A percentile compares a stretch with the other conserved stretches of the same genome.
phyloP scores from a whole-genome alignment of 2,888 invertebrate species.

The Cyrtodaria siliqua region DNA sequence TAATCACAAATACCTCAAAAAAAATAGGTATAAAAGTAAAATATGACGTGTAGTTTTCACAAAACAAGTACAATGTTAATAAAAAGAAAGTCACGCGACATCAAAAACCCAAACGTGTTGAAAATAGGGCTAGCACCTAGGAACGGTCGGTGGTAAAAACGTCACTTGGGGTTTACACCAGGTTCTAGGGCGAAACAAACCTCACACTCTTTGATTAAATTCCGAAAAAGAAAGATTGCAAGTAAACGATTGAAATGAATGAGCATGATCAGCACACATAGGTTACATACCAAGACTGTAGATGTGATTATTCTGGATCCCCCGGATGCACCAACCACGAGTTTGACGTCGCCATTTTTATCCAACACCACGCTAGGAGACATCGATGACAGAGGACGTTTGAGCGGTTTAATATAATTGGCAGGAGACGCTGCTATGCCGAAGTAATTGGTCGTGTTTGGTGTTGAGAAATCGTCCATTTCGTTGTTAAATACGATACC shows the following conservation, averaged over 20 bases:
- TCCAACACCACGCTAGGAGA: slow-evolving; percentile 92
- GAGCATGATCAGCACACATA: not conserved
- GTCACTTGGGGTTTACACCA: too few relatives aligned
- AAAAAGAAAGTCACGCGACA: too few relatives aligned
- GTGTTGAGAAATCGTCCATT: slow-evolving; percentile 96
- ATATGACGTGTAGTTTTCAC: too few relatives aligned
- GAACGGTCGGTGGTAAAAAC: too few relatives aligned
- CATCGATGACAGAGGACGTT: slow-evolving; percentile 96
- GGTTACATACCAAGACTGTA: slow-evolving; percentile 86
- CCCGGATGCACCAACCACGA: slow-evolving; percentile 94
- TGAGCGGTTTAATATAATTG: slow-evolving; percentile 93
- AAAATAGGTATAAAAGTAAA: too few relatives aligned
- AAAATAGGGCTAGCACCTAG: too few relatives aligned
- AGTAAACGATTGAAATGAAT: too few relatives aligned
- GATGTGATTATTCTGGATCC: slow-evolving; percentile 96
- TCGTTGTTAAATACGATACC: slow-evolving; percentile 97
- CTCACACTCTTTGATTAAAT: too few relatives aligned
- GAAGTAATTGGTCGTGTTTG: slow-evolving; percentile 85
- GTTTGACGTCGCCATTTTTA: slow-evolving; percentile 89
- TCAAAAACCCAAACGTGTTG: too few relatives aligned
- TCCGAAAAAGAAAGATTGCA: too few relatives aligned
- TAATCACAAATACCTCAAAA: too few relatives aligned
- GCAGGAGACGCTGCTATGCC: slow-evolving; percentile 90
- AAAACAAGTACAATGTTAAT: not conserved
- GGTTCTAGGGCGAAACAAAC: too few relatives aligned